Base-by-base conservation (phyloP, 2,888 invertebrate genomes). In the Ectemnius lituratus region DNA sequence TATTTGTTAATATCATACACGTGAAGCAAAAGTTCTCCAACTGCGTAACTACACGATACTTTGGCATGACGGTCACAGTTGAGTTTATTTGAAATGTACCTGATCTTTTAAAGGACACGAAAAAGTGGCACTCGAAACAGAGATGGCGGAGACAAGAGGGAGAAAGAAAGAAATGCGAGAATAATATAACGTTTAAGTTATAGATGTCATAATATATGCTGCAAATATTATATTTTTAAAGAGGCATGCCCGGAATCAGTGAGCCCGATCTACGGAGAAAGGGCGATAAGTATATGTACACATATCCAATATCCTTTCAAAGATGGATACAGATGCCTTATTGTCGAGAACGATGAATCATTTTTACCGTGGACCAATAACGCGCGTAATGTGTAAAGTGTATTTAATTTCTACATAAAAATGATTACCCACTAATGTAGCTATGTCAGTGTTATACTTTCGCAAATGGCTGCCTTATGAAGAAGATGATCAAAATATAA, bases 161-260 rank as follows among this genome's bases (percentile, higher is more conserved):
- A 75, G 60, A 64, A 37, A 57, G 79, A 75, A 83, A 37, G 16
- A 75, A 64, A 76, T 61, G 62, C 76, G 65, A 70, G 71, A 75
- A 60, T 64, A 64, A 64, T 47, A 57, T 80, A 75, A 83, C 80
- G 77, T 86, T 86, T 85, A 86, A 83, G 82, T 86, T 87, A 85
- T 85, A 89, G 82, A 87, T 89, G 84, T 86, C 86, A 85, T 87
- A 88, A 88, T 88, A 87, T 87, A 87, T 88, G 79, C 82, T 83
- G 85, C 81, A 86, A 83, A 84, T 86, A 82, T 84, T 87, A 82
- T 86, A 85, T 86, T 85, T 84, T 84, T 79, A 78, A 83, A 76
- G 71, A 75, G 27, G 67, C 78, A 72, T 75, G 76, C 82, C 78
- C 78, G 81, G 87, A 84, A 86, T 86, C 85, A 88, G 88, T 87